Base-by-base conservation (phyloP, 1,140 invertebrate species). In the Wiebesia pumilae region DNA sequence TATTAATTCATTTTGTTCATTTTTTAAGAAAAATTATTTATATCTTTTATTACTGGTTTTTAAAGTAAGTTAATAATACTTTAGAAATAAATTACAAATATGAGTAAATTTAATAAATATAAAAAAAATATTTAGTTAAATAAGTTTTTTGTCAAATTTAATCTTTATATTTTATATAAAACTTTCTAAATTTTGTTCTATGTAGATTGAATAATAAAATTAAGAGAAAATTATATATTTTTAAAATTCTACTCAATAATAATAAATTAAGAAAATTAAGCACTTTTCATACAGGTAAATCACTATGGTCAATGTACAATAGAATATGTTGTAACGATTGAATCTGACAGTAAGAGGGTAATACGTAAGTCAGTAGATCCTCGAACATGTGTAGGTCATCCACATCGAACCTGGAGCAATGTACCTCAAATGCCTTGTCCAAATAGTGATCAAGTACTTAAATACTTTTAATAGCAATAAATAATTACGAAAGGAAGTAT, bases 241-340 rank as follows among this genome's bases (percentile, higher is more conserved):
- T 54, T 54, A 12, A 16, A 54, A 7, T 47, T 47, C 43, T 47
- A 47, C 43, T 47, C 6, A 47, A 7, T 7, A 54, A 16, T 54
- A 54, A 54, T 54, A 54, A 54, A 54, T 12, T 54, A 9, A 54
- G 16, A 54, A 54, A 2, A 54, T 54, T 14, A 54, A 14, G 19
- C 2, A 14, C 19, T 9, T 54, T 54, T 54, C 2, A 12, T 16
- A 65, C 77, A 93, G 92, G 85, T 85, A 81, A 93, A 93, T 90
- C 93, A 93, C 87, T 93, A 94, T 80, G 93, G 93, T 16, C 88
- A 90, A 47, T 94, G 93, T 87, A 90, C 89, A 27, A 91, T 93
- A 40, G 93, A 94, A 88, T 94, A 93, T 81, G 88, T 94, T 43
- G 89, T 90, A 69, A 91, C 89, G 69, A 65, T 88, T 47, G 90